Conservation (phyloP, 2,888 invertebrate genomes). For the Perdita meconis region DNA sequence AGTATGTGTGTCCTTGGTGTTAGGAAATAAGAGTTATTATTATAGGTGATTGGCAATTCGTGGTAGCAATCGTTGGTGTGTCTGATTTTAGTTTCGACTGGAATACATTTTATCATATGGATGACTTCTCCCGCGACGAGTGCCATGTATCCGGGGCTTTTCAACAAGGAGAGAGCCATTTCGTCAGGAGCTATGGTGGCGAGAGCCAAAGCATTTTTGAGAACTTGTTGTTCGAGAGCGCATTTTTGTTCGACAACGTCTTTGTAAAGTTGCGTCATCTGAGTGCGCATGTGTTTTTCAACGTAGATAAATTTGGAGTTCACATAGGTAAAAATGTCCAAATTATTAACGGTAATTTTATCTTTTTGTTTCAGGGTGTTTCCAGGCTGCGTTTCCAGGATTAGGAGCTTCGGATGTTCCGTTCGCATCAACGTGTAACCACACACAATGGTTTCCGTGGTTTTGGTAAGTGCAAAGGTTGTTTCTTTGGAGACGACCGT, state of each 20-base stretch:
- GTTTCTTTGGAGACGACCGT: not conserved
- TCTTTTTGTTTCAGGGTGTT: not conserved
- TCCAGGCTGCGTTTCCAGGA: not conserved
- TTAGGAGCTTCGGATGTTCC: constrained; percentile 5
- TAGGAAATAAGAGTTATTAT: constrained; percentile 62
- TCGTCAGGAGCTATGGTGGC: constrained; percentile 60
- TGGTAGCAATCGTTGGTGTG: constrained; percentile 62
- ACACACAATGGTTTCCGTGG: not conserved
- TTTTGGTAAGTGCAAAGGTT: not conserved
- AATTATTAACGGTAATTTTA: not conserved
- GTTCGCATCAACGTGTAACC: not conserved
- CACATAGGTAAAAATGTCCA: not conserved
- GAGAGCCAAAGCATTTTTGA: not conserved
- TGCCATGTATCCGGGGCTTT: constrained; percentile 70
- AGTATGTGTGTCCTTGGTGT: constrained; percentile 64
- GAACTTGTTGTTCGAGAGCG: not conserved
- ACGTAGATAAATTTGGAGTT: not conserved
- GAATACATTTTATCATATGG: constrained; percentile 70
- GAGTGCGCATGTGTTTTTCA: not conserved
- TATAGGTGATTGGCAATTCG: constrained; percentile 63
- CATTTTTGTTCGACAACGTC: not conserved
- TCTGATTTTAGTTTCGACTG: constrained; percentile 57
- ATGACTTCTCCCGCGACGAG: constrained; percentile 69
- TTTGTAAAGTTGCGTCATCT: not conserved
- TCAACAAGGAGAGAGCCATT: constrained; percentile 64